Evolutionary conservation across 30 jellyfish, hydroid and myxozoan species (phyloP), one percentile per base, ranked within the genome.

Genomic region (Cassiopea xamachana): DNA sequence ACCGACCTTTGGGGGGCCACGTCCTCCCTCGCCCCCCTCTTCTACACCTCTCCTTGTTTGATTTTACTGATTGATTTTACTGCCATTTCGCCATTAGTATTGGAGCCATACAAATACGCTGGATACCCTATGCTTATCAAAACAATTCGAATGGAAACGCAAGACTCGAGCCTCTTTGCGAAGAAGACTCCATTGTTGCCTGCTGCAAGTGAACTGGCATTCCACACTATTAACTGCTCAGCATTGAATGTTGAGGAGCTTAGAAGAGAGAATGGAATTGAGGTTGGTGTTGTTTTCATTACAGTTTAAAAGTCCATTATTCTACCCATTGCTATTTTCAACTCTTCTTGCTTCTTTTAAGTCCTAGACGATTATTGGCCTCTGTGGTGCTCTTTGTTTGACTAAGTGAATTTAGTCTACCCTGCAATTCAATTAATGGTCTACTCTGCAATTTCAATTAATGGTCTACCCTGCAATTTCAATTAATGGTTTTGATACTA

Each of bases 231-330:
- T 75, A 90, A 93, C 69, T 96, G 99, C 79, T 96, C 99, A 1
- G 98, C 98, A 7, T 79, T 96, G 44, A 96, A 96, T 93, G 99
- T 98, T 64, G 99, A 96, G 82, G 99, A 96, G 90, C 92, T 96
- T 27, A 86, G 99, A 60, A 85, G 99, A 61, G 99, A 96, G 68
- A 82, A 81, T 80, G 99, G 99, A 43, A 96, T 96, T 19, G 98
- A 92, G 97, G 98, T 94, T 67, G 64, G 86, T 47, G 27, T 2
- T 0, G 12, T 0, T 6, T 15, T 73, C 1, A 59, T 64, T 16
- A 44, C 0, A 10, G 10, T 3, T 10, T 55, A 55, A 17, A 6
- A 59, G 45, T 16, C 77, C 75, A n/a, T 77, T 46, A 27, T 27
- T 27, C 39, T 27, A 27, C 39, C 39, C 39, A 27, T 27, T 27